Evolutionary conservation across 2,113 vertebrate genomes (phyloP), one percentile per base, ranked within the genome.

Genomic region (Sclerurus mexicanus): DNA sequence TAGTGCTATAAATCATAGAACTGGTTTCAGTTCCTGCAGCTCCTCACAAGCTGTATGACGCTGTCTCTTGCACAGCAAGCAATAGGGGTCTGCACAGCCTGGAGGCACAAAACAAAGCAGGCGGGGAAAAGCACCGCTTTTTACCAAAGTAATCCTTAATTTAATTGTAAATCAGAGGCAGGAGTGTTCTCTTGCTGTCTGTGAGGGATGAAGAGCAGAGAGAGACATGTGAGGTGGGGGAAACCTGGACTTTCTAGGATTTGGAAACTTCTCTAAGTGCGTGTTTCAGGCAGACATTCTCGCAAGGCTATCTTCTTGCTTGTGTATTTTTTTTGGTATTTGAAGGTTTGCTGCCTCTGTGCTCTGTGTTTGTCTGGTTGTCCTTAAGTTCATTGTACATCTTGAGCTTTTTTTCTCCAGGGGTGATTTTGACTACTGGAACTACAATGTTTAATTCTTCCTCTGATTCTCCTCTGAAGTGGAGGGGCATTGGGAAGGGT

Each of bases 1-100:
- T 98, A 98, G 95, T 52, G 72, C 94, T 39, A 97, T 98, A 98
- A 98, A 98, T 98, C 98, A 98, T 94, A 97, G 93, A 78, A 80
- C 96, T 77, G 92, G 91, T 96, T 90, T 69, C 88, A 96, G 86
- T 87, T 96, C 94, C 95, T 95, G 86, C 97, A 89, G 90, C 85
- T 95, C 94, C 93, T 97, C 91, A 67, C 85, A 86, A 94, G 85
- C 92, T 13, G 10, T 91, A 16, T 91, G 81, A 84, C 8, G 56
- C 88, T 88, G 93, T 47, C 87, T 96, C 93, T 96, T 21, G 37
- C 92, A 80, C 96, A 95, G 92, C 91, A 18, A 96, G 89, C 95
- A 27, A 89, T 31, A n/a, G 95, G 95, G 93, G 91, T 97, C 94
- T 96, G 91, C 78, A 80, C 94, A 92, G 95, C 95, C 93, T 62